These are phyloP conservation scores for Ichneumoninae sp. DNA, from an alignment of 2,888 invertebrate genomes.

Conservation along the genomic window DNA sequence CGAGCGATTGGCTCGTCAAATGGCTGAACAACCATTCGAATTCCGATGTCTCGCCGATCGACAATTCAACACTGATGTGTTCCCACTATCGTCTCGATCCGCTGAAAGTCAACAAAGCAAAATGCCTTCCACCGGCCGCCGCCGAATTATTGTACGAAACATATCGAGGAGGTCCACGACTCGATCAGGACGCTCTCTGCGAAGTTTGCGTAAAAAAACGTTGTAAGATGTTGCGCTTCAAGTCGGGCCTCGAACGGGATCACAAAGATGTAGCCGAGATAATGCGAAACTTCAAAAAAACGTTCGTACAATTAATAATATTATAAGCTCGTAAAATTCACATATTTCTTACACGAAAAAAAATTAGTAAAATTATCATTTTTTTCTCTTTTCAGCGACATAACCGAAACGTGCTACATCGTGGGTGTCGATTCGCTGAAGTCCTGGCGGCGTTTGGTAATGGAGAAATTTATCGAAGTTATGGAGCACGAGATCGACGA, in stretches of 20 bases:
- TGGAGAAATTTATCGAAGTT: conserved; percentile 79
- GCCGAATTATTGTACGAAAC: conserved; percentile 84
- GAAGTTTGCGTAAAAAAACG: conserved; percentile 85
- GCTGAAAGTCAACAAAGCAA: conserved; percentile 83
- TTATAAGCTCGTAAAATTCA: conserved; percentile 17
- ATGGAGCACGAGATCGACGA: conserved; percentile 76
- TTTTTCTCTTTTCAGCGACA: conserved; percentile 60
- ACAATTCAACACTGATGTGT: conserved; percentile 84
- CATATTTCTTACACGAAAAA: conserved; percentile 16
- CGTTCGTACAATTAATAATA: conserved; percentile 73
- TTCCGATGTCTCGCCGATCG: conserved; percentile 82
- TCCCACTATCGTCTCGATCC: conserved; percentile 85
- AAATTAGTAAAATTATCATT: neutral
- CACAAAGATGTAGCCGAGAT: conserved; percentile 84
- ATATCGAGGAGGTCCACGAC: conserved; percentile 84
- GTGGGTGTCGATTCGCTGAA: conserved; percentile 86
- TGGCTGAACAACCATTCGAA: conserved; percentile 83
- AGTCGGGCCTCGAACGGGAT: conserved; percentile 85
- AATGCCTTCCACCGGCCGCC: conserved; percentile 82
- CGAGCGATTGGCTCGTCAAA: conserved; percentile 85
- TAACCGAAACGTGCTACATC: conserved; percentile 83
- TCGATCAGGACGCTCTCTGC: conserved; percentile 82
- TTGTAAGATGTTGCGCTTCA: conserved; percentile 84
- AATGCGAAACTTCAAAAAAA: conserved; percentile 82
- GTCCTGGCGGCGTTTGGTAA: conserved; percentile 85